A percentile compares a stretch with the other conserved stretches of the same genome.
Evolutionary conservation across 2,888 invertebrate species (phyloP).

Genomic region (Agrenia bidenticulata): DNA sequence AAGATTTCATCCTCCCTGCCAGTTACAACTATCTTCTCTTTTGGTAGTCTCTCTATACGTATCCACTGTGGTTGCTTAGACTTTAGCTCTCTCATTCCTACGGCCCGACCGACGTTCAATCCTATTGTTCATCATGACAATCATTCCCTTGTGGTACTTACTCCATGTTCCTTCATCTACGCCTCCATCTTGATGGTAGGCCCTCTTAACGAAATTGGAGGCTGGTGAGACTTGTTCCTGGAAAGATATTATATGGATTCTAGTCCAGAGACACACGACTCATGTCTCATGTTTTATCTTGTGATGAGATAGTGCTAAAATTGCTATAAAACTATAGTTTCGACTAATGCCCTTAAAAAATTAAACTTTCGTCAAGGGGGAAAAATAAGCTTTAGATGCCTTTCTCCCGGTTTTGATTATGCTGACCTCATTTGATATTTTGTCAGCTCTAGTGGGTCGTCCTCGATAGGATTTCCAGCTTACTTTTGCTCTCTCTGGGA

Average conservation of each 20-base stretch:
- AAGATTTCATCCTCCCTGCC: too few relatives aligned
- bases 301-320: neutral
- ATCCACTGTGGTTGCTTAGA: neutral
- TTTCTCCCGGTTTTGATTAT: too few relatives aligned
- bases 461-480: too few relatives aligned
- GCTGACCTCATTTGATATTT: too few relatives aligned
- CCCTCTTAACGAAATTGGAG: too few relatives aligned
- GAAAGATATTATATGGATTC: too few relatives aligned
- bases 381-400: too few relatives aligned
- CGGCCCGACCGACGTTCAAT: neutral
- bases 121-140: constrained; percentile 38
- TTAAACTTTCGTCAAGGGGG: neutral
- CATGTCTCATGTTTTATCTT: too few relatives aligned
- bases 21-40: neutral
- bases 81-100: neutral
- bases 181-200: neutral
- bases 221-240: too few relatives aligned
- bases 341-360: neutral
- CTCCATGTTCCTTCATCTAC: neutral
- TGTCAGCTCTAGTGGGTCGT: too few relatives aligned
- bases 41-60: neutral
- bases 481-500: too few relatives aligned
- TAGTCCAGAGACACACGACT: too few relatives aligned
- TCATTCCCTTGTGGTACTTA: constrained; percentile 35
- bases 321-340: neutral